Conservation (phyloP, 2,797 vertebrate genomes). For the Buphagus erythrorhynchus region DNA sequence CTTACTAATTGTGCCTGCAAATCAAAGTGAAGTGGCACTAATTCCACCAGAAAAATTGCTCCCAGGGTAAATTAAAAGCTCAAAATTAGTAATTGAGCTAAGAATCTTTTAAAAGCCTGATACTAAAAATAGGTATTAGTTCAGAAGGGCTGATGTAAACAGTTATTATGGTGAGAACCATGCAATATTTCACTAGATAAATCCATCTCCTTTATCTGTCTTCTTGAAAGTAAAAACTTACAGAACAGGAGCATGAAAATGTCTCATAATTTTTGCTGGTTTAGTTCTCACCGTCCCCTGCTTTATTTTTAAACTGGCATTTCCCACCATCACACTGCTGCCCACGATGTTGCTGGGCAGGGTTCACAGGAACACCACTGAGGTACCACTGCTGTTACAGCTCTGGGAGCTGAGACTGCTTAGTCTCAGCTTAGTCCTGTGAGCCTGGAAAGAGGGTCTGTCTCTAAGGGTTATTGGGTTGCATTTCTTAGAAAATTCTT, state of each 20-base stretch:
- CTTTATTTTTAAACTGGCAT: neutral
- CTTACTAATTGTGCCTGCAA: neutral
- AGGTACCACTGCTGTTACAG: fast-evolving
- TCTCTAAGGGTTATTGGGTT: neutral
- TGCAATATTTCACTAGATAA: neutral
- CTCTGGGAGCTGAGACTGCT: neutral
- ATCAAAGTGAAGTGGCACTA: neutral
- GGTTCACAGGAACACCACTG: neutral
- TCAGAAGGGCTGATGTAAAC: neutral
- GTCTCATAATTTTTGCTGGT: neutral
- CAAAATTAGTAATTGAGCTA: neutral
- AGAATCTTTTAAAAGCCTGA: neutral
- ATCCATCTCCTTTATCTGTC: neutral
- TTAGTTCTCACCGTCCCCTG: neutral
- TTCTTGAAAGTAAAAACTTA: neutral
- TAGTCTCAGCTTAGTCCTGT: neutral
- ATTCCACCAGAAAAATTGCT: slow-evolving; percentile 2
- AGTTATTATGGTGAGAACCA: neutral
- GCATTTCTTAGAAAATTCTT: neutral
- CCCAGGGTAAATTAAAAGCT: neutral
- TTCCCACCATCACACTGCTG: neutral
- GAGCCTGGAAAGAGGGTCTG: neutral
- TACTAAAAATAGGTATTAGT: neutral
- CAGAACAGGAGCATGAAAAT: neutral
- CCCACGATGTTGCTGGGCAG: neutral